Evolutionary conservation across 2,888 invertebrate genomes (phyloP).

Genomic region (Cactoblastis cactorum): DNA sequence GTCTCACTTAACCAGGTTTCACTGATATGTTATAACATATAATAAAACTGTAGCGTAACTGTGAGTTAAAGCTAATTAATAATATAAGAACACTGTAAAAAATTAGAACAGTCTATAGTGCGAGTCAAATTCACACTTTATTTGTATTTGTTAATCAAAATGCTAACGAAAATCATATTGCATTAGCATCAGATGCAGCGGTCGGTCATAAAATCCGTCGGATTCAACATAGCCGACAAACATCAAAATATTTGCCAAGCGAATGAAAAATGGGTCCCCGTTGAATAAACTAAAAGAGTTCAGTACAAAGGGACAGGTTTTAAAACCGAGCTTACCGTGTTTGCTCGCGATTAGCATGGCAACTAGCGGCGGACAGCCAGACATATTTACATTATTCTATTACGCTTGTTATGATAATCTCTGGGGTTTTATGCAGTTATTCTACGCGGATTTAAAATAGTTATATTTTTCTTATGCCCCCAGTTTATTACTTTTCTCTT

Average conservation of each 20-base stretch:
- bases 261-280: slow-evolving; percentile 62
- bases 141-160: neutral
- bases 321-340: slow-evolving; percentile 59
- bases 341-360: slow-evolving; percentile 62
- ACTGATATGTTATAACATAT: too few species aligned
- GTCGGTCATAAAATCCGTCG: slow-evolving; percentile 39
- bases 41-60: too few species aligned
- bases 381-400: slow-evolving; percentile 70
- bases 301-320: slow-evolving; percentile 58
- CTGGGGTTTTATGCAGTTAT: slow-evolving; percentile 59
- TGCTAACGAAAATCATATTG: slow-evolving; percentile 24
- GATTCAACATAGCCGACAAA: slow-evolving; percentile 46
- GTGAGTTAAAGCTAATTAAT: too few species aligned
- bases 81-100: too few species aligned
- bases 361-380: slow-evolving; percentile 52
- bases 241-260: slow-evolving; percentile 73
- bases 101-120: too few species aligned
- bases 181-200: slow-evolving; percentile 42
- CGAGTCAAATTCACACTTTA: too few species aligned
- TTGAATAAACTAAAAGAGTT: slow-evolving; percentile 52
- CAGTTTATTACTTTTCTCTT: slow-evolving; percentile 23
- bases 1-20: too few species aligned
- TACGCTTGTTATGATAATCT: slow-evolving; percentile 70
- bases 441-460: slow-evolving; percentile 53
- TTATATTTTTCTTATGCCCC: slow-evolving; percentile 37